Evolutionary conservation across 1,140 invertebrate species (phyloP), one percentile per base, ranked within the genome.

Genomic region (Orussus abietinus): DNA sequence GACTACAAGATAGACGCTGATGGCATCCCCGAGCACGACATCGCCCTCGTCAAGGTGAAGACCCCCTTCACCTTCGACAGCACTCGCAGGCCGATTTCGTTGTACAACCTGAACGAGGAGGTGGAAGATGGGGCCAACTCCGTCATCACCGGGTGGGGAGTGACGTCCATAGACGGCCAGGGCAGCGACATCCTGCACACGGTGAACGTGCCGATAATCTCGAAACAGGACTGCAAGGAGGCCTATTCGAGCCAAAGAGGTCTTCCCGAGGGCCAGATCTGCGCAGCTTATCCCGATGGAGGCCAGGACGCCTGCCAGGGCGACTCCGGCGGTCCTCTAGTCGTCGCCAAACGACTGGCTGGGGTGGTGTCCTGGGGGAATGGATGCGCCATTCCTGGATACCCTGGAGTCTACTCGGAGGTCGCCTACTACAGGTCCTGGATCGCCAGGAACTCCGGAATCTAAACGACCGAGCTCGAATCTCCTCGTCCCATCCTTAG

Each of bases 181-280:
- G 14, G 11, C 11, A 18, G 5, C n/a, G 5, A 10, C 18, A 3
- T 20, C 32, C 40, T 69, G 5, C 53, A 65, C 5, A 58, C 55
- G 1, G 66, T 64, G 0, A 35, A 42, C 3, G 64, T 75, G 11
- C 69, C 69, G 1, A 67, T 62, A 19, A 51, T 72, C 1, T 57
- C 53, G 21, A 57, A 64, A 20, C 42, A 33, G 1, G 11, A 42
- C 7, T 75, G 73, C 46, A 48, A 33, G 2, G 26, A 47, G 13
- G 51, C 55, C 1, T 74, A 72, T 42, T 14, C 31, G 13, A 28
- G 12, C 15, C 55, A 47, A 17, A 56, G 49, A 10, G 49, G 53
- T 7, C 77, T 87, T 29, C 79, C 79, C 3, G 66, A 78, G 12
- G 77, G 76, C 15, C 85, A 85, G 80, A 61, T 87, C 26, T 88